Evolutionary conservation across 1,140 invertebrate genomes (phyloP), one percentile per base, ranked within the genome.

Genomic region (Calosoma granatense): DNA sequence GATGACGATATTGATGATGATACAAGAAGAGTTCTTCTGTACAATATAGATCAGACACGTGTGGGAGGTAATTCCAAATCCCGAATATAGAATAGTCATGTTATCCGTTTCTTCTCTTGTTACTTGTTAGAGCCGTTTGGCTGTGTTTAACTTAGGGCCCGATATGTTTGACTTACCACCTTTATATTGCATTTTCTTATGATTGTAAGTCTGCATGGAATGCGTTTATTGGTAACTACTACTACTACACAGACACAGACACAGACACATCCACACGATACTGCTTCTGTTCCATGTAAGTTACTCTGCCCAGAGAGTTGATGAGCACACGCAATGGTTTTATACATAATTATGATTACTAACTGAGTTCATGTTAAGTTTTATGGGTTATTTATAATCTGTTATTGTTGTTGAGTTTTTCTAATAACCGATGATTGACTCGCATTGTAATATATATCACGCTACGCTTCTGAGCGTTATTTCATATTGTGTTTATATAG

Each of bases 121-220:
- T 30, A 6, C 26, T 6, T 30, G 14, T 30, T 30, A 30, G 26
- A 6, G 14, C 26, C 26, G 14, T 30, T 51, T 51, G 9, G 43
- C 4, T 51, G 4, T 6, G 19, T 51, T 20, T 47, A 47, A 47
- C 41, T 9, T 47, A 47, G 65, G 64, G 63, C 68, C 68, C 68
- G 66, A 68, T 66, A 65, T 67, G 67, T 66, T 64, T 65, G 65
- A 65, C 20, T 20, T 41, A 41, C 47, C 55, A 36, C 15, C 19
- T 39, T 20, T 20, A 30, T 30, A 30, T n/a, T n/a, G n/a, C n/a
- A n/a, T n/a, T n/a, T n/a, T n/a, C n/a, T n/a, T n/a, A n/a, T n/a
- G n/a, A 4, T 30, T 30, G 26, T 30, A 30, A 30, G 26, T 30
- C 26, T 30, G 26, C 26, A 30, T 30, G 26, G 14, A 6, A 6